These are phyloP conservation scores for Hestina assimilis DNA, from an alignment of 1,140 invertebrate genomes.

Conservation along the genomic window DNA sequence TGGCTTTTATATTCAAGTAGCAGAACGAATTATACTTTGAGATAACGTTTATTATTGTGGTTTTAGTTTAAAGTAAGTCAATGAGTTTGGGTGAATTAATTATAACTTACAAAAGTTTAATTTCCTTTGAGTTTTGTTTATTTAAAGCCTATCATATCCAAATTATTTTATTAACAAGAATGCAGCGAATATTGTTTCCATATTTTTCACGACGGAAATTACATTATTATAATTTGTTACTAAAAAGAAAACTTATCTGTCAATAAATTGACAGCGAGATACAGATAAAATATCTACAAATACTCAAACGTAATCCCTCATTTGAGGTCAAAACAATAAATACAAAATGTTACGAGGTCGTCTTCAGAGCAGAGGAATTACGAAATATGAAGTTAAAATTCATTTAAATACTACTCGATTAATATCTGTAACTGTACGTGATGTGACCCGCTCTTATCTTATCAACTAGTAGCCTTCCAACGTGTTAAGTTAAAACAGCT, in stretches of 20 bases:
- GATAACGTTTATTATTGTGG: too few species aligned
- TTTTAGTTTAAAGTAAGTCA: too few species aligned
- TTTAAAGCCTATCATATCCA: too few species aligned
- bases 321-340: slow-evolving; percentile 26
- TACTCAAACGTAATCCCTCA: slow-evolving; percentile 14
- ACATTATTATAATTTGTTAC: slow-evolving; percentile 5
- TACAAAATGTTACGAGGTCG: slow-evolving; percentile 26
- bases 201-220: slow-evolving; percentile 5
- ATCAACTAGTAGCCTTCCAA: slow-evolving; percentile 13
- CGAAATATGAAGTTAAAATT: slow-evolving; percentile 11
- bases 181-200: too few species aligned
- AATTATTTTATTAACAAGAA: too few species aligned
- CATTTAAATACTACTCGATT: not conserved
- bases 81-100: too few species aligned
- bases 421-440: slow-evolving; percentile 12
- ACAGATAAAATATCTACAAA: slow-evolving; percentile 17
- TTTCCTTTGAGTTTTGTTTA: too few species aligned
- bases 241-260: slow-evolving; percentile 9
- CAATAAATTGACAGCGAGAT: slow-evolving; percentile 14
- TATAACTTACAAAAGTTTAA: too few species aligned
- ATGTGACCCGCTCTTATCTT: slow-evolving; percentile 20
- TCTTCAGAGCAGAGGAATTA: slow-evolving; percentile 10
- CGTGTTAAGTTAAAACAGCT: slow-evolving; percentile 24
- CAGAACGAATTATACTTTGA: too few species aligned
- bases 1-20: too few species aligned